Percentiles rank a stretch among this genome's conserved stretches.
Evolutionary conservation across 2,113 vertebrate genomes (phyloP).

Genomic region (Coptodon rendalli): DNA sequence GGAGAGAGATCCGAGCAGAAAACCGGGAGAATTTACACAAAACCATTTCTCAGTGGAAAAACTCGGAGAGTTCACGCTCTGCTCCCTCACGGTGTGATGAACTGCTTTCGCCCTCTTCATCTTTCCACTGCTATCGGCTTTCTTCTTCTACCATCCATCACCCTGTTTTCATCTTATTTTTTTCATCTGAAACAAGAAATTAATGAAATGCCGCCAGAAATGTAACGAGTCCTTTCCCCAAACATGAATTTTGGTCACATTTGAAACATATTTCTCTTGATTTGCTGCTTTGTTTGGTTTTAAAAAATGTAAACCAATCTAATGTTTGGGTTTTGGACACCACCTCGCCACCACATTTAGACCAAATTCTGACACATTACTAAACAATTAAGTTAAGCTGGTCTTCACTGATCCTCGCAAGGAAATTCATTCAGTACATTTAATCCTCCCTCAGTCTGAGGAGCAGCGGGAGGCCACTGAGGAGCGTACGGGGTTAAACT

Average conservation of each 20-base stretch:
- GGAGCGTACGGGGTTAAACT: neutral
- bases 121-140: neutral
- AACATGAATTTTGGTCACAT: neutral
- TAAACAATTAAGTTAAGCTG: neutral
- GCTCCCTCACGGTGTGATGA: neutral
- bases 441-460: neutral
- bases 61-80: neutral
- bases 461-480: neutral
- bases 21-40: neutral
- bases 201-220: accelerated
- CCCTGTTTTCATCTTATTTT: neutral
- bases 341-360: neutral
- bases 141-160: neutral
- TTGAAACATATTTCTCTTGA: neutral
- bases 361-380: neutral
- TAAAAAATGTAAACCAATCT: neutral
- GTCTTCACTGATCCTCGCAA: neutral
- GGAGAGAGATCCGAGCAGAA: neutral
- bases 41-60: neutral
- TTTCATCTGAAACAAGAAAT: neutral
- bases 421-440: neutral
- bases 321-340: neutral
- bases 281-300: neutral
- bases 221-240: neutral
- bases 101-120: neutral